Conservation (phyloP, 2,888 invertebrate species). For the Drosophila rellima region DNA sequence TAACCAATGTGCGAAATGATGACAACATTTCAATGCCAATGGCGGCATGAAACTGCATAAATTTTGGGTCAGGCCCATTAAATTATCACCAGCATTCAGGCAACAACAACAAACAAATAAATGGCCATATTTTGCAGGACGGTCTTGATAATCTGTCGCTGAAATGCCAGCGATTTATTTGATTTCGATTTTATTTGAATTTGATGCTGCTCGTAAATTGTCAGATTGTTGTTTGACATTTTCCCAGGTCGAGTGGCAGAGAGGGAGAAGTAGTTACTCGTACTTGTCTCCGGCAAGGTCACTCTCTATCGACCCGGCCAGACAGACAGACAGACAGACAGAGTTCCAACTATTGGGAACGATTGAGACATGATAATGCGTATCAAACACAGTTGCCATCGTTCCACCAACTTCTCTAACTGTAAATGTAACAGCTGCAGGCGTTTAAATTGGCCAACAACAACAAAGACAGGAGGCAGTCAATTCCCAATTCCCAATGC, state of each 20-base stretch:
- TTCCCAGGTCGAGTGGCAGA: neutral
- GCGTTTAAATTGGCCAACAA: conserved; percentile 63
- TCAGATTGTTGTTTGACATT: conserved; percentile 30
- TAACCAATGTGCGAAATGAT: conserved; percentile 60
- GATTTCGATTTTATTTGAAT: conserved; percentile 64
- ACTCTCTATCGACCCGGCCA: conserved; percentile 51
- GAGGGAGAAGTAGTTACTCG: neutral
- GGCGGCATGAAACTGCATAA: conserved; percentile 59
- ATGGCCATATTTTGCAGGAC: conserved; percentile 71
- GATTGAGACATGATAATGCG: conserved; percentile 75
- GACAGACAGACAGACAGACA: conserved; percentile 46
- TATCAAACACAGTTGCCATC: conserved; percentile 44
- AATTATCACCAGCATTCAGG: conserved; percentile 49
- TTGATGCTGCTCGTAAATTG: conserved; percentile 69
- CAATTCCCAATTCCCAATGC: conserved; percentile 56
- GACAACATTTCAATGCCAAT: conserved; percentile 57
- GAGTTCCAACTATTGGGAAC: conserved; percentile 12
- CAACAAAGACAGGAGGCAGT: conserved; percentile 13
- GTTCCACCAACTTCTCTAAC: conserved; percentile 49
- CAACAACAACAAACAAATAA: conserved; percentile 31
- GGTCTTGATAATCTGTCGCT: conserved; percentile 55
- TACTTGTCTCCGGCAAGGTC: conserved; percentile 56
- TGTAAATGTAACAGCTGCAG: conserved; percentile 74
- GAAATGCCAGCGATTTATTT: conserved; percentile 64
- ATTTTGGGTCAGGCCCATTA: conserved; percentile 49